Conservation (phyloP, 1,140 invertebrate genomes). For the Eurosta solidaginis region DNA sequence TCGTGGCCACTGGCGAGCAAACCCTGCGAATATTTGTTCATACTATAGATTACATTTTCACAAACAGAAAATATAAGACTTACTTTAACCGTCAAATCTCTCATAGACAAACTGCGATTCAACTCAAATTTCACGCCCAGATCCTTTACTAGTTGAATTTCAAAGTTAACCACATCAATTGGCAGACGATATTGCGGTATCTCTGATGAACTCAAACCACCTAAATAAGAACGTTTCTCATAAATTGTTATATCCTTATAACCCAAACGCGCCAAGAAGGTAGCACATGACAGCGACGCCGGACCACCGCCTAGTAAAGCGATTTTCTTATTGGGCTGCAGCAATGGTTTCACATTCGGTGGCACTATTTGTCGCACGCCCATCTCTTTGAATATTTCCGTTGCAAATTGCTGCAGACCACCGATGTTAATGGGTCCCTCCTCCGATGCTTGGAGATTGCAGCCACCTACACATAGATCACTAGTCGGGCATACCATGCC, state of each 20-base stretch:
- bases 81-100: slow-evolving; percentile 74
- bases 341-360: slow-evolving; percentile 66
- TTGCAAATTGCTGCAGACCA: slow-evolving; percentile 96
- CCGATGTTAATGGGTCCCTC: slow-evolving; percentile 99
- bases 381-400: slow-evolving; percentile 94
- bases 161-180: slow-evolving; percentile 90
- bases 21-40: slow-evolving; percentile 58
- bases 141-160: slow-evolving; percentile 89
- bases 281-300: slow-evolving; percentile 95
- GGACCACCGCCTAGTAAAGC: slow-evolving; percentile 93
- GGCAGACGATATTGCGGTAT: slow-evolving; percentile 97
- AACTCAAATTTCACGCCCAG: slow-evolving; percentile 86
- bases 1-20: slow-evolving; percentile 73
- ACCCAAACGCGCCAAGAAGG: slow-evolving; percentile 90
- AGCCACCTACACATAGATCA: slow-evolving; percentile 96
- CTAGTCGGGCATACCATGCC: slow-evolving; percentile 99
- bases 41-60: not conserved
- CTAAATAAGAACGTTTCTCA: slow-evolving; percentile 85
- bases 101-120: slow-evolving; percentile 66
- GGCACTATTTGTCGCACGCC: slow-evolving; percentile 83
- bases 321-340: slow-evolving; percentile 75
- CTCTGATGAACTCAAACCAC: slow-evolving; percentile 88
- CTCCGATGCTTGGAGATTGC: slow-evolving; percentile 92
- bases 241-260: slow-evolving; percentile 92
- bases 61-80: slow-evolving; percentile 32